Evolutionary conservation across 2,113 vertebrate species (phyloP), one percentile per base, ranked within the genome.

Genomic region (Eleginops maclovinus): DNA sequence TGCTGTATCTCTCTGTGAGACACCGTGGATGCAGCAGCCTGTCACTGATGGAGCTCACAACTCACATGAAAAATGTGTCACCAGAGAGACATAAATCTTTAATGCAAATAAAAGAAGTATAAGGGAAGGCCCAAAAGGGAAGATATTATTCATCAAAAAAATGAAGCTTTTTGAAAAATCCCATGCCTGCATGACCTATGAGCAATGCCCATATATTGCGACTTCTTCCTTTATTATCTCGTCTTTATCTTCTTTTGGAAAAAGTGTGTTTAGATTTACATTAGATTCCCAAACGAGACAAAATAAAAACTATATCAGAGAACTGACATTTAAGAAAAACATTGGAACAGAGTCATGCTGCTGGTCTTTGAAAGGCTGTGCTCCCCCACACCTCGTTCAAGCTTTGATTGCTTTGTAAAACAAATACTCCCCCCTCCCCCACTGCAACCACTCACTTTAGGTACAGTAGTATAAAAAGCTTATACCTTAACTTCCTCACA

Each of bases 381-480:
- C 64, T 68, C 56, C 21, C 49, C 13, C 67, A 67, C 60, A 16
- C 26, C 4, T 44, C 22, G 65, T 80, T 0, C 15, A 44, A 51
- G 53, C 71, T 24, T 72, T 12, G 17, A 79, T 47, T 24, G 58
- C 71, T 81, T 76, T 73, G 22, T 58, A 54, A 82, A 84, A 66
- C 17, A 75, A 78, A 60, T 53, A 59, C 56, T 56, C 53, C 54
- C 44, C 3, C 17, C 46, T n/a, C 71, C 51, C 28, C 31, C 21
- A 28, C 47, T 58, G 15, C 7, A 44, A 14, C 77, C 19, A 41
- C 19, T 11, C 14, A 31, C 5, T 40, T 3, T 5, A 68, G 46
- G 4, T 56, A 24, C 16, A 11, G 41, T 14, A 3, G 12, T 7
- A 49, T 53, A 51, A 41, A 58, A 28, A 44, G 10, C n/a, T n/a